These are phyloP conservation scores for Enteromius argenteus DNA, from an alignment of 2,797 vertebrate species.

Conservation along the genomic window DNA sequence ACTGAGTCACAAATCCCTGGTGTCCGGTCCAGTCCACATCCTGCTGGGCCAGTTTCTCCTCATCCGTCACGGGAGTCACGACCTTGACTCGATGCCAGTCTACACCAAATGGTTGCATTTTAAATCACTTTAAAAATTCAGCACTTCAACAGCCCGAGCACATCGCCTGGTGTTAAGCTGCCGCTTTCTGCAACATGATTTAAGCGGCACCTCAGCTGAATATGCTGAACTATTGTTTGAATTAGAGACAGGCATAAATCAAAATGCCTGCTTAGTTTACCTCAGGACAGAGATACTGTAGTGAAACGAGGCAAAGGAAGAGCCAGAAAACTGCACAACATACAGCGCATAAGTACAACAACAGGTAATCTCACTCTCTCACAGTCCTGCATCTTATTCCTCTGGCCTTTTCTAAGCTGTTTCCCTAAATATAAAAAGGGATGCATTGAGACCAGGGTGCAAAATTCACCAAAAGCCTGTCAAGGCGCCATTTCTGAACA, in stretches of 20 bases:
- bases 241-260: conserved; percentile 52
- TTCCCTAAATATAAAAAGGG: conserved; percentile 18
- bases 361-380: neutral
- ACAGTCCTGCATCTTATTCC: conserved; percentile 5
- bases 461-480: conserved; percentile 35
- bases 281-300: conserved; percentile 22
- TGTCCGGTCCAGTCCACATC: conserved; percentile 20
- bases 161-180: neutral
- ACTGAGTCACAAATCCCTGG: conserved; percentile 14
- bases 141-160: neutral
- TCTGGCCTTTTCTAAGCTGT: neutral
- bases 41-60: neutral
- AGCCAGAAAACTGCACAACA: conserved; percentile 4
- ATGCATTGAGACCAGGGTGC: conserved; percentile 5
- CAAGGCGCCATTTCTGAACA: neutral
- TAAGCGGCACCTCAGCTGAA: conserved; percentile 22
- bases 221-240: conserved; percentile 52
- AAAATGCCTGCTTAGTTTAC: conserved; percentile 39
- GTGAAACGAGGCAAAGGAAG: neutral
- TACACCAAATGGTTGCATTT: conserved; percentile 23
- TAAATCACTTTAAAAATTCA: conserved; percentile 12
- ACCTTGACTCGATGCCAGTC: conserved; percentile 43
- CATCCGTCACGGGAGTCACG: conserved; percentile 11
- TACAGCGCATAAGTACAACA: neutral
- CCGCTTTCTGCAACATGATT: conserved; percentile 27